Conservation (phyloP, 2,888 invertebrate species). For the Drosophila koepferae region DNA sequence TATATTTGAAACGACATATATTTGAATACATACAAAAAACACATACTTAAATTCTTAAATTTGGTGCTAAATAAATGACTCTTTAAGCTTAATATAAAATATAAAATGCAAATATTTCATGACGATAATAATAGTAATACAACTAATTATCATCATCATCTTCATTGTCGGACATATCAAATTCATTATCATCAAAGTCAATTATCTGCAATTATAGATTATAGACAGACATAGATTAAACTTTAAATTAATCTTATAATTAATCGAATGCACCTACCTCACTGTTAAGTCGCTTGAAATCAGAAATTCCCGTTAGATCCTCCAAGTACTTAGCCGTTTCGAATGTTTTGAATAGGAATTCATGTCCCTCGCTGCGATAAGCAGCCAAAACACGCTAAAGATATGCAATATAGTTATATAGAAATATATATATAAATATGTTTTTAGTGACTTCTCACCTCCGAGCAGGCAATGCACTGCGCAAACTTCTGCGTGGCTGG, state of each 20-base stretch:
- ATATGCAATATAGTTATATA: background rate
- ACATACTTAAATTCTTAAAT: background rate
- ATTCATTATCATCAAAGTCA: slow-evolving; percentile 83
- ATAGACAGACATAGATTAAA: background rate
- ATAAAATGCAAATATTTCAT: slow-evolving; percentile 9
- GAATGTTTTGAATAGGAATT: slow-evolving; percentile 92
- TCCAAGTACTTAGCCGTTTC: slow-evolving; percentile 93
- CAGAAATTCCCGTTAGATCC: slow-evolving; percentile 92
- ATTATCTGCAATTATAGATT: slow-evolving; percentile 77
- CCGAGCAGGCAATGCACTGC: slow-evolving; percentile 97
- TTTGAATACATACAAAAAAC: background rate
- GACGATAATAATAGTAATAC: background rate
- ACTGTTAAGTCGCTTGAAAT: slow-evolving; percentile 87
- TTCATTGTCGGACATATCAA: slow-evolving; percentile 80
- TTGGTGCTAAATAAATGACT: slow-evolving; percentile 27
- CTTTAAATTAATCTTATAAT: background rate
- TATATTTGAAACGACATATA: slow-evolving; percentile 1
- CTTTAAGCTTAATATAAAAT: slow-evolving; percentile 17
- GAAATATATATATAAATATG: background rate
- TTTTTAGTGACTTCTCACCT: slow-evolving; percentile 69
- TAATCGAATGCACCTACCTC: slow-evolving; percentile 82
- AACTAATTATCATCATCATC: slow-evolving; percentile 36
- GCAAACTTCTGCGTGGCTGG: slow-evolving; percentile 95
- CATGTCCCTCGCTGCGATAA: slow-evolving; percentile 87
- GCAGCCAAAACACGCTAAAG: slow-evolving; percentile 85